Evolutionary conservation across 2,888 invertebrate genomes (phyloP).

Genomic region (Cryptocephalus primarius): DNA sequence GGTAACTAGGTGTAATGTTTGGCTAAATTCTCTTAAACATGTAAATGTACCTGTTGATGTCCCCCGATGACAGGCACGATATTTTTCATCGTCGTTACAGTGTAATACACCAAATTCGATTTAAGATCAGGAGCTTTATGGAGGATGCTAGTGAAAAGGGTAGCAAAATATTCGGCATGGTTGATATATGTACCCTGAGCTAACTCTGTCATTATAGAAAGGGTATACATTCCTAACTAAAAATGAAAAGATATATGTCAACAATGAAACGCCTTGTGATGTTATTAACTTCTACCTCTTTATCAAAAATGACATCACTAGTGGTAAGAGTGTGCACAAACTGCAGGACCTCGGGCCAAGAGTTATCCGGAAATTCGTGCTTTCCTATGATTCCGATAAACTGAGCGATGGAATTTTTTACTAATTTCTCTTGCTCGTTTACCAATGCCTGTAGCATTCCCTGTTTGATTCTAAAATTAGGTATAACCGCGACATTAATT

Average conservation of each 20-base stretch:
- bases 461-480: conserved; percentile 43
- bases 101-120: conserved; percentile 45
- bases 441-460: conserved; percentile 50
- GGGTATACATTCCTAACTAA: conserved; percentile 54
- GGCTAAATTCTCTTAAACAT: not conserved
- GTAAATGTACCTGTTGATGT: conserved; percentile 43
- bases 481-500: not conserved
- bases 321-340: conserved; percentile 48
- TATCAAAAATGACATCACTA: conserved; percentile 43
- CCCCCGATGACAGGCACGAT: conserved; percentile 53
- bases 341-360: conserved; percentile 56
- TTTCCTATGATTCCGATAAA: conserved; percentile 61
- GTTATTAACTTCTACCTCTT: conserved; percentile 41
- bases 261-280: not conserved
- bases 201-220: conserved; percentile 57
- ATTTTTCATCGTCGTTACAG: conserved; percentile 53
- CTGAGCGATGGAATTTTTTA: conserved; percentile 59
- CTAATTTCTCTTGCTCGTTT: conserved; percentile 51
- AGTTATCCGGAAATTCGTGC: conserved; percentile 53
- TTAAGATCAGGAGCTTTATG: conserved; percentile 37
- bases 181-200: conserved; percentile 57
- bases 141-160: conserved; percentile 42
- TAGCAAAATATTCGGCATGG: conserved; percentile 50
- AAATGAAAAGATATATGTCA: conserved; percentile 15
- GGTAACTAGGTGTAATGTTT: too few relatives aligned